phyloP scores from a whole-genome alignment of 2,113 vertebrate species.

The Tenrec ecaudatus region DNA sequence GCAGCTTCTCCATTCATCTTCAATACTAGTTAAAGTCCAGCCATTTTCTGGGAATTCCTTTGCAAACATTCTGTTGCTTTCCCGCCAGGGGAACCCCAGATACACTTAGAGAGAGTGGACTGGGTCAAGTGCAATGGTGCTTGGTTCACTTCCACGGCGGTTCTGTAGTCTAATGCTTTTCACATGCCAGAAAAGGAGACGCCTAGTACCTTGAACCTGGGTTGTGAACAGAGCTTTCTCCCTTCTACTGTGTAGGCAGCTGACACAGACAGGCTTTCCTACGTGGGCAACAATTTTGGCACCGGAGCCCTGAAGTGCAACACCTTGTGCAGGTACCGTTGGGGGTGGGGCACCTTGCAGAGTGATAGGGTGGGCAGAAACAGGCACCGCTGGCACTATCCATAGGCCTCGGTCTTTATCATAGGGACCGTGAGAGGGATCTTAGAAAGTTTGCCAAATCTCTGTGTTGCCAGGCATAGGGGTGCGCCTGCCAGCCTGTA shows the following conservation, averaged over 20 bases:
- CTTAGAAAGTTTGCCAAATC: background rate
- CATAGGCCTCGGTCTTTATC: background rate
- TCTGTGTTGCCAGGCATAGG: background rate
- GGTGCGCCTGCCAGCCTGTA: background rate
- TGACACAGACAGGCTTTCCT: conserved; percentile 92
- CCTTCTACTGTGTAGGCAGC: conserved; percentile 88
- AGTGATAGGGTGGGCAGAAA: background rate
- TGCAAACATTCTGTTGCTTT: background rate
- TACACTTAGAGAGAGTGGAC: background rate
- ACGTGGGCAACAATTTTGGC: conserved; percentile 94
- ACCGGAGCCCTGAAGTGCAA: conserved; percentile 87
- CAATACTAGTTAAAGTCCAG: background rate
- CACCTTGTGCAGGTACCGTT: conserved; percentile 92
- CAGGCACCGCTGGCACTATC: background rate
- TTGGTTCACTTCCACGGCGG: background rate
- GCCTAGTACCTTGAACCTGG: background rate
- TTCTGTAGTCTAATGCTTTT: conserved; percentile 46
- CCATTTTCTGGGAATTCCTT: background rate
- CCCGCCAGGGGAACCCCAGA: background rate
- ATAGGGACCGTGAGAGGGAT: background rate
- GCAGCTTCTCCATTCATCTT: background rate
- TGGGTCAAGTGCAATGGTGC: background rate
- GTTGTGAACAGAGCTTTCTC: background rate
- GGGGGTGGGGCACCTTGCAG: conserved; percentile 63
- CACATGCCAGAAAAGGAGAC: background rate